phyloP scores from a whole-genome alignment of 1,140 invertebrate species.

The Zaprionus ghesquierei region DNA sequence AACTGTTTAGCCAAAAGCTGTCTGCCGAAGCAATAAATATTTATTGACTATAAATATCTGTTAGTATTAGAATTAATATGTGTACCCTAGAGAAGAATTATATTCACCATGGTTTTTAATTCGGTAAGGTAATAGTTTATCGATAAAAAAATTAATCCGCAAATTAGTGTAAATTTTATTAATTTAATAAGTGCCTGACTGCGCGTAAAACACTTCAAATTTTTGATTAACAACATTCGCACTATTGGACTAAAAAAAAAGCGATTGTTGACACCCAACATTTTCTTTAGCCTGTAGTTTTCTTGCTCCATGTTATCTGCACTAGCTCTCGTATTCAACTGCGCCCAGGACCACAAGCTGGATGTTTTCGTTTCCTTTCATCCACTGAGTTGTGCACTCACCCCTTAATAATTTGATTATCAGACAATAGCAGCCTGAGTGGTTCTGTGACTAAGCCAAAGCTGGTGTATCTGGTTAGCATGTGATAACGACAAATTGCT shows the following conservation, averaged over 20 bases:
- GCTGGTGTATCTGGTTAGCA: conserved; percentile 44
- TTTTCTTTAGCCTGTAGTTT: conserved; percentile 32
- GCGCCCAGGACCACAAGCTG: background rate
- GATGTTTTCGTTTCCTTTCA: conserved; percentile 12
- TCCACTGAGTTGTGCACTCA: conserved; percentile 42
- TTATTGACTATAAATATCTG: too few species aligned
- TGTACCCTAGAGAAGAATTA: background rate
- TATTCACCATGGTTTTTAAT: conserved; percentile 45
- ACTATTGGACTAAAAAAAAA: conserved; percentile 9
- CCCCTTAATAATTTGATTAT: conserved; percentile 77
- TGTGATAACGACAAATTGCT: conserved; percentile 69
- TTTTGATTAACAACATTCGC: conserved; percentile 10
- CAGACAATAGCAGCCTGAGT: conserved; percentile 47
- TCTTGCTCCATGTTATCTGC: conserved; percentile 49
- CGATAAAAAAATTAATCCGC: conserved; percentile 5
- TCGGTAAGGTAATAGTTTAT: conserved; percentile 53
- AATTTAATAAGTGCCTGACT: conserved; percentile 13
- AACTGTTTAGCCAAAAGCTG: too few species aligned
- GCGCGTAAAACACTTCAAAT: background rate
- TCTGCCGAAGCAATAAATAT: too few species aligned
- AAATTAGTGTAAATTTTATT: conserved; percentile 7
- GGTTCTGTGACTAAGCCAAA: background rate
- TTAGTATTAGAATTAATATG: too few species aligned
- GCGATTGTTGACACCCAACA: conserved; percentile 42
- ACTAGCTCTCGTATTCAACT: conserved; percentile 32